phyloP scores from a whole-genome alignment of 1,140 invertebrate genomes.

The Brachionus asplanchnoidis region DNA sequence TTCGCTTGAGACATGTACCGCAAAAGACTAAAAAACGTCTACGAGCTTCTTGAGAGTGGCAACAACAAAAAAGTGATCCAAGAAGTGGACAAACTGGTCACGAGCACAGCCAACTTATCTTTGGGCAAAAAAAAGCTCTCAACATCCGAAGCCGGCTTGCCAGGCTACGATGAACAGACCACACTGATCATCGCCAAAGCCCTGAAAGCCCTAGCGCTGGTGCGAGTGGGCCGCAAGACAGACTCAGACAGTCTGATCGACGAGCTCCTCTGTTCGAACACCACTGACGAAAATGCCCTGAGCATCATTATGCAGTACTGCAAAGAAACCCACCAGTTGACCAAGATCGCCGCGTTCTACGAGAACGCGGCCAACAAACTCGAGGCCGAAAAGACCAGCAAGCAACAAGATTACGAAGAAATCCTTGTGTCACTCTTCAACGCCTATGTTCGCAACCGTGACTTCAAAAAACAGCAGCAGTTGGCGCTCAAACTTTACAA shows the following conservation, averaged over 20 bases:
- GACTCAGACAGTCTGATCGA: not conserved
- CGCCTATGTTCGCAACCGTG: slow-evolving; percentile 15
- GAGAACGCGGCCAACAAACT: not conserved
- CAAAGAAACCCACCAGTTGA: slow-evolving; percentile 30
- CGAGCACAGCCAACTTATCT: not conserved
- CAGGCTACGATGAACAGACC: slow-evolving; percentile 21
- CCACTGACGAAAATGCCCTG: slow-evolving; percentile 24
- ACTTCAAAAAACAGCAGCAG: slow-evolving; percentile 37
- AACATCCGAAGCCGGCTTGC: not conserved
- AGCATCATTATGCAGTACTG: slow-evolving; percentile 27
- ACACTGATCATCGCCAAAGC: slow-evolving; percentile 20
- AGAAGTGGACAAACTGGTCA: slow-evolving; percentile 31
- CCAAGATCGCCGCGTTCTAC: not conserved
- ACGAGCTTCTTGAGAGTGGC: slow-evolving; percentile 23
- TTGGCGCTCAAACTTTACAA: slow-evolving; percentile 22
- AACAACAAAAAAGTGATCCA: slow-evolving; percentile 38
- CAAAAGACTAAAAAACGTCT: slow-evolving; percentile 28
- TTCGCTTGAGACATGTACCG: not conserved
- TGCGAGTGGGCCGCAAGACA: not conserved
- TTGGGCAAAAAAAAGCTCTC: not conserved
- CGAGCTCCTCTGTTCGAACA: not conserved
- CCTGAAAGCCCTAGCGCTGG: not conserved
- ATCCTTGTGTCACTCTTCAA: slow-evolving; percentile 8
- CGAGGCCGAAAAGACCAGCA: not conserved
- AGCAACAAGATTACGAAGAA: slow-evolving; percentile 17